Conservation (phyloP, 2,797 vertebrate genomes). For the Knipowitschia caucasica region DNA sequence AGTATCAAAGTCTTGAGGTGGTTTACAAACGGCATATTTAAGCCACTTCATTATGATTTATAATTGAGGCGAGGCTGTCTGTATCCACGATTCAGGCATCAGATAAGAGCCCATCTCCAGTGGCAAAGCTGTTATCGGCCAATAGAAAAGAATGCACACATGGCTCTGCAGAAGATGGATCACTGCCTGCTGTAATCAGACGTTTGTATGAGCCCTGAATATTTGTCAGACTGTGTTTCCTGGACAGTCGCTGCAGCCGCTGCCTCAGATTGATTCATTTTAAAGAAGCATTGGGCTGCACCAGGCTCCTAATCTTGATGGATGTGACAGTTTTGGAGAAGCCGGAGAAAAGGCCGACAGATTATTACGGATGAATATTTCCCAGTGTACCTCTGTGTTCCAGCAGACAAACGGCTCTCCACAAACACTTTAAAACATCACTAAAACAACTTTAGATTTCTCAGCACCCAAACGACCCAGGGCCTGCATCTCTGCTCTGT, state of each 20-base stretch:
- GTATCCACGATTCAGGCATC: constrained; percentile 33
- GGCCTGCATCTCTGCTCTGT: constrained; percentile 40
- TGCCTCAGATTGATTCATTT: constrained; percentile 58
- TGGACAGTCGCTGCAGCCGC: constrained; percentile 45
- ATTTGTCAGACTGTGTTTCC: constrained; percentile 52
- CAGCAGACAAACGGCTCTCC: constrained; percentile 24
- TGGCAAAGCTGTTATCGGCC: constrained; percentile 69
- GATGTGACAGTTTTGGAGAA: constrained; percentile 53
- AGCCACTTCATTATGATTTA: constrained; percentile 46
- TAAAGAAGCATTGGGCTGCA: constrained; percentile 45
- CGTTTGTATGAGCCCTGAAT: constrained; percentile 53
- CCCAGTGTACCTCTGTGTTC: constrained; percentile 27
- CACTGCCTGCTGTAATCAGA: constrained; percentile 53
- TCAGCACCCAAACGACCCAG: constrained; percentile 37
- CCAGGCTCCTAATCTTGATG: constrained; percentile 55
- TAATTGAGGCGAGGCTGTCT: constrained; percentile 37
- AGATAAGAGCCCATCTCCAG: constrained; percentile 47
- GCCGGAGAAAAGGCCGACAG: constrained; percentile 38
- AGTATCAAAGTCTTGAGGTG: constrained; percentile 1
- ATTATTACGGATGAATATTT: constrained; percentile 59
- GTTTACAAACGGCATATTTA: not conserved
- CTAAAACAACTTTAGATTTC: constrained; percentile 44
- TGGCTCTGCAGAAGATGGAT: constrained; percentile 50
- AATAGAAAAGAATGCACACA: constrained; percentile 54
- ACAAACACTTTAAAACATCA: constrained; percentile 25